Conservation (phyloP, 2,113 vertebrate species). For the Salvelinus namaycush region DNA sequence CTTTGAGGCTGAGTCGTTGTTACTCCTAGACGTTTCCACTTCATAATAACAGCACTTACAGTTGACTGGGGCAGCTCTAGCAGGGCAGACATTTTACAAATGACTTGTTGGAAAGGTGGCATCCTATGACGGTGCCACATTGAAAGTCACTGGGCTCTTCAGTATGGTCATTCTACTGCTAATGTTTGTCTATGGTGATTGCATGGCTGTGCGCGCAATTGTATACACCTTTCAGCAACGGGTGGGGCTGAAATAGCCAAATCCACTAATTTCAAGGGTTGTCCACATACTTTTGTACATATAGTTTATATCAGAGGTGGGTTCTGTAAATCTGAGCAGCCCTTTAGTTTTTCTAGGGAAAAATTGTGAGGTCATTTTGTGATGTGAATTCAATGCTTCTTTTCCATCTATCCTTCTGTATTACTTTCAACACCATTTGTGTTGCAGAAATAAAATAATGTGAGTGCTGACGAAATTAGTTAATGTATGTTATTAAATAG, state of each 20-base stretch:
- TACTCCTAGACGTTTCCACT: too few relatives aligned
- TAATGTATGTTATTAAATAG: conserved; percentile 91
- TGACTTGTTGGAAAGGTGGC: too few relatives aligned
- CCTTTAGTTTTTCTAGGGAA: conserved; percentile 51
- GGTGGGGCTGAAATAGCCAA: too few relatives aligned
- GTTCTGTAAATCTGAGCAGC: conserved; percentile 47
- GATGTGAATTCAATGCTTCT: conserved; percentile 68
- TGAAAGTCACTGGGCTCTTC: too few relatives aligned
- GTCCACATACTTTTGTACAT: too few relatives aligned
- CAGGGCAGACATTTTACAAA: too few relatives aligned
- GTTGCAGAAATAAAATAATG: conserved; percentile 83
- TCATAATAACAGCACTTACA: not conserved
- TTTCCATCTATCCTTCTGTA: conserved; percentile 59
- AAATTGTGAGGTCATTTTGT: conserved; percentile 69
- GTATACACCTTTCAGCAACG: too few relatives aligned
- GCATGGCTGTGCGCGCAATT: too few relatives aligned
- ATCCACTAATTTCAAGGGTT: not conserved
- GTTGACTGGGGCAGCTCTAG: conserved; percentile 21
- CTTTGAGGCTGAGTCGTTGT: too few relatives aligned
- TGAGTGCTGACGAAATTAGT: conserved; percentile 90
- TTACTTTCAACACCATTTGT: conserved; percentile 70
- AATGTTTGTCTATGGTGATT: too few relatives aligned
- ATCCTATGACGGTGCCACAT: too few relatives aligned
- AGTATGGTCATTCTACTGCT: too few relatives aligned
- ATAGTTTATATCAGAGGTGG: not conserved